phyloP scores from a whole-genome alignment of 2,888 invertebrate genomes.

The Diploptera punctata region DNA sequence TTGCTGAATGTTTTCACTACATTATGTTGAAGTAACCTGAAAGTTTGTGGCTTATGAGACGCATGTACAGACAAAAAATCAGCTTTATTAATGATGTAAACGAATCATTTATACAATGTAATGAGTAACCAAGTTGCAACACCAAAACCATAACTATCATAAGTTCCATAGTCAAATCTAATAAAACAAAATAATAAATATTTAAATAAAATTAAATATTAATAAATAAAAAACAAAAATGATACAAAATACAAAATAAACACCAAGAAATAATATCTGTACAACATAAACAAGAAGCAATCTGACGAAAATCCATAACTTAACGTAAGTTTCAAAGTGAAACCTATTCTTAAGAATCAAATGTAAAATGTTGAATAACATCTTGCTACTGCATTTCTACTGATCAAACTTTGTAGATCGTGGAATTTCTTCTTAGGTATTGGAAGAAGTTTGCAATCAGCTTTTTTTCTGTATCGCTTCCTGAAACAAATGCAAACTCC shows the following conservation, averaged over 20 bases:
- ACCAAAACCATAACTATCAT: neutral
- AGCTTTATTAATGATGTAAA: constrained; percentile 21
- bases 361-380: constrained; percentile 28
- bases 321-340: no score
- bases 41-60: constrained; percentile 6
- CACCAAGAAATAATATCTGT: no score
- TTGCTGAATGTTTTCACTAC: neutral
- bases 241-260: no score
- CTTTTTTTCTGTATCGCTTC: neutral
- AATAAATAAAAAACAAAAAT: no score
- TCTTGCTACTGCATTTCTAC: constrained; percentile 5
- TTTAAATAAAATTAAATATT: no score
- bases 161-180: neutral
- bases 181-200: no score
- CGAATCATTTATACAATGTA: neutral
- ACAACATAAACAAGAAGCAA: no score
- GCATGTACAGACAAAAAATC: neutral
- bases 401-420: constrained; percentile 25
- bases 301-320: no score
- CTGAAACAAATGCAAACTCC: neutral
- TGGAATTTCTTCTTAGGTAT: constrained; percentile 23
- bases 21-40: neutral
- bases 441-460: constrained; percentile 6
- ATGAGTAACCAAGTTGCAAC: no score
- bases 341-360: constrained; percentile 22